Conservation (phyloP, 2,113 vertebrate species). For the Panthera tigris region DNA sequence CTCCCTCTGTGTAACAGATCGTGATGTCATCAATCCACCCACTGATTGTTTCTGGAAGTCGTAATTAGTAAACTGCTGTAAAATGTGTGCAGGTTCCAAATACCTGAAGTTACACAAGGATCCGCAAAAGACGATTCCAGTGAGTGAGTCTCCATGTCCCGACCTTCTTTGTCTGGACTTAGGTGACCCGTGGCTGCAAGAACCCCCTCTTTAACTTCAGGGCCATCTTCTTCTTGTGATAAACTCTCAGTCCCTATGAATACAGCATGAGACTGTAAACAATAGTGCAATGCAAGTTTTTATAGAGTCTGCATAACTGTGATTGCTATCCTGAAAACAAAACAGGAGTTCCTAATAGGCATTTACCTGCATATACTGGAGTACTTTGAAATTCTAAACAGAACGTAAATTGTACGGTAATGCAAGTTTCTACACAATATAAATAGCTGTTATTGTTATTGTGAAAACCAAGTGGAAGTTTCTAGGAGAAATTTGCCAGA, state of each 20-base stretch:
- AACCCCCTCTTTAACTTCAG: neutral
- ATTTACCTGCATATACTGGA: neutral
- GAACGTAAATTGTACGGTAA: constrained; percentile 24
- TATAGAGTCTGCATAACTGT: no score
- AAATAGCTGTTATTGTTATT: constrained; percentile 15
- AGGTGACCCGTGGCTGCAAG: neutral
- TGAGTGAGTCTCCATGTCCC: constrained; percentile 16
- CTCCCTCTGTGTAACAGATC: neutral
- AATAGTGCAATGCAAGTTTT: neutral
- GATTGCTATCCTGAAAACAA: neutral
- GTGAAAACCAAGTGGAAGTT: neutral
- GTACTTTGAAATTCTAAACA: neutral
- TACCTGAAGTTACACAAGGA: constrained; percentile 79
- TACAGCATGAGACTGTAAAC: constrained; percentile 54
- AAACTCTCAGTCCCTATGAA: constrained; percentile 64
- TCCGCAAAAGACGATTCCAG: constrained; percentile 69
- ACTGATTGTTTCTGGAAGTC: neutral
- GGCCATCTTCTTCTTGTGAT: neutral
- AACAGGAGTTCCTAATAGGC: neutral
- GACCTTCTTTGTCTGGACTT: constrained; percentile 39
- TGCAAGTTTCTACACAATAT: neutral
- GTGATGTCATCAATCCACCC: neutral
- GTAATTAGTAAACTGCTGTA: neutral
- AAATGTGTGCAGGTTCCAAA: neutral
- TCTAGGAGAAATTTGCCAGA: neutral